Conservation (phyloP, 2,113 vertebrate genomes). For the Calypte anna region DNA sequence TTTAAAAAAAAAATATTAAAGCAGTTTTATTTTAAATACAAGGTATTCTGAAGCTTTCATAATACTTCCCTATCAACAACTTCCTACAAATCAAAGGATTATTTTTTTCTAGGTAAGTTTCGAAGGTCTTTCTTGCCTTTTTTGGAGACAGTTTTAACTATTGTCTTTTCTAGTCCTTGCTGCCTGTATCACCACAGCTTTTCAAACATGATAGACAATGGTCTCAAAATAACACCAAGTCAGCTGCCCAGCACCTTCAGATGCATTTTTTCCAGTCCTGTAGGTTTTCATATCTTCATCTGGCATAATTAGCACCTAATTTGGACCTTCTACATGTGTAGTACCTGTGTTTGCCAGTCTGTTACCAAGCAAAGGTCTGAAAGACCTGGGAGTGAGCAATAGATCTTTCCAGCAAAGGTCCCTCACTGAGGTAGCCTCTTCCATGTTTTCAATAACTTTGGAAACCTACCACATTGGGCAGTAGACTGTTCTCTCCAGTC, state of each 20-base stretch:
- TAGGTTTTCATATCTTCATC: neutral
- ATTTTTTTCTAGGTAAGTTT: neutral
- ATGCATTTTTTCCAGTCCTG: neutral
- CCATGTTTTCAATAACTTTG: neutral
- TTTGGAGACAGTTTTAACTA: neutral
- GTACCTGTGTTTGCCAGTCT: neutral
- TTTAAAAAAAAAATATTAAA: neutral
- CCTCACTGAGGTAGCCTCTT: neutral
- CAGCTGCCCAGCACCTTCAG: neutral
- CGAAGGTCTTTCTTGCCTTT: neutral
- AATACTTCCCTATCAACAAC: neutral
- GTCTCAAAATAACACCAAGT: neutral
- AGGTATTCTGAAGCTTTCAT: neutral
- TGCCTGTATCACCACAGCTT: neutral
- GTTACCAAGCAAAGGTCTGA: neutral
- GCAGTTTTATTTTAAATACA: neutral
- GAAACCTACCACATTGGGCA: neutral
- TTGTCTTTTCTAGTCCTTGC: neutral
- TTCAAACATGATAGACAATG: neutral
- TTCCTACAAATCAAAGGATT: neutral
- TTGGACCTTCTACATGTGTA: neutral
- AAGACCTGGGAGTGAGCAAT: neutral
- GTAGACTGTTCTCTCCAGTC: rapidly evolving
- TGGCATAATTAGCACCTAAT: neutral
- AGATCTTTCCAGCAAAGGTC: neutral